Evolutionary conservation across 2,888 invertebrate species (phyloP).

Genomic region (Eupsilia transversa): DNA sequence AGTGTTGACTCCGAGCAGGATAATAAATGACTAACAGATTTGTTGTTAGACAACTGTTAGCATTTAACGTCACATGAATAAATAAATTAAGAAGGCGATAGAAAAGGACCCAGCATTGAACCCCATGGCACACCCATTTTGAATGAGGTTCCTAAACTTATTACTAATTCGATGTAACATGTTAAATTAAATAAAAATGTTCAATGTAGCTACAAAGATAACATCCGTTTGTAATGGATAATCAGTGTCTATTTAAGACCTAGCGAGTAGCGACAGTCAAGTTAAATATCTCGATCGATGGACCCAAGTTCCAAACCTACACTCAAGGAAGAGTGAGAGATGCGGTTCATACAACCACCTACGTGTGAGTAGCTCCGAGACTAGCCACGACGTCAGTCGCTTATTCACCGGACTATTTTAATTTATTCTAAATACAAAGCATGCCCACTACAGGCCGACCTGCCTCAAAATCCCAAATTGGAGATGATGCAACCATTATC

Average conservation of each 20-base stretch:
- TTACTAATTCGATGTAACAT: not conserved
- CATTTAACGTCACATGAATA: not conserved
- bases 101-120: not conserved
- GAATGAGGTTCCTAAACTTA: not conserved
- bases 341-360: conserved; percentile 15
- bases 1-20: conserved; percentile 6
- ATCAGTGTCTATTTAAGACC: conserved; percentile 1
- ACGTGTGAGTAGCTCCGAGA: conserved; percentile 48
- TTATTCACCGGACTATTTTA: conserved; percentile 86
- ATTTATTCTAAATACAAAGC: conserved; percentile 82
- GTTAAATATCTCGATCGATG: conserved; percentile 12
- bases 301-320: conserved; percentile 18
- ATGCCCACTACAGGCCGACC: conserved; percentile 71
- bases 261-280: not conserved
- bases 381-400: conserved; percentile 59
- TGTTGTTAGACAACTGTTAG: not conserved
- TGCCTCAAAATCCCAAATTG: conserved; percentile 57
- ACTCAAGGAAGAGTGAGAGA: conserved; percentile 41
- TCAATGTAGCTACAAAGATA: not conserved
- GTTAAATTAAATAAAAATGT: not conserved
- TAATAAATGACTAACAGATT: conserved; percentile 12
- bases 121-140: not conserved
- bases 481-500: conserved; percentile 64
- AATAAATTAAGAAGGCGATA: not conserved
- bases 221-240: not conserved